phyloP scores from a whole-genome alignment of 2,113 vertebrate species.

The Muntiacus muntjak region DNA sequence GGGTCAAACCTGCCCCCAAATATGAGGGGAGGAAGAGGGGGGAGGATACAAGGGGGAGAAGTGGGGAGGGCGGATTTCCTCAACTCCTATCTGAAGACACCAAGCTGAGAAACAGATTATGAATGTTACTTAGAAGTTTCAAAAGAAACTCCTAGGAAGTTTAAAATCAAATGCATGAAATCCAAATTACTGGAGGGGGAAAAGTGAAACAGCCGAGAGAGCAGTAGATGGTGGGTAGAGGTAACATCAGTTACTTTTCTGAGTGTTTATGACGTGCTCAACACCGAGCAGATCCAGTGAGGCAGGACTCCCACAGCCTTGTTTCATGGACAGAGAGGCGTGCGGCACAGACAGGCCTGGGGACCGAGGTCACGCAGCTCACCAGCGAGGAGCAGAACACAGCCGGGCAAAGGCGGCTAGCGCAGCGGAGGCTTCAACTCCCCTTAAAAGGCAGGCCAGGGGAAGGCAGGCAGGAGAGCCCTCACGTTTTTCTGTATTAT shows the following conservation, averaged over 20 bases:
- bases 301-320: neutral
- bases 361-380: neutral
- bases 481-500: neutral
- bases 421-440: neutral
- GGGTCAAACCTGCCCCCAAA: neutral
- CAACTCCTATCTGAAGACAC: neutral
- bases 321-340: neutral
- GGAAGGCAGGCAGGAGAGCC: neutral
- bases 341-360: neutral
- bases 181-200: neutral
- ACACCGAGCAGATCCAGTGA: neutral
- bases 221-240: neutral
- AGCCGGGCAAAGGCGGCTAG: neutral
- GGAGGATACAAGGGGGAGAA: neutral
- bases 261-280: neutral
- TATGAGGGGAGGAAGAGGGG: neutral
- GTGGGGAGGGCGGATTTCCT: neutral
- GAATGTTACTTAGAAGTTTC: neutral
- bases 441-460: neutral
- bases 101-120: neutral
- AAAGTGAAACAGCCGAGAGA: neutral
- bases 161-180: neutral
- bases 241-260: neutral
- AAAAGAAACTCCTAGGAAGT: neutral
- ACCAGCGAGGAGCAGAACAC: neutral